Conservation (phyloP, 2,888 invertebrate species). For the Pantelozetes paolii region DNA sequence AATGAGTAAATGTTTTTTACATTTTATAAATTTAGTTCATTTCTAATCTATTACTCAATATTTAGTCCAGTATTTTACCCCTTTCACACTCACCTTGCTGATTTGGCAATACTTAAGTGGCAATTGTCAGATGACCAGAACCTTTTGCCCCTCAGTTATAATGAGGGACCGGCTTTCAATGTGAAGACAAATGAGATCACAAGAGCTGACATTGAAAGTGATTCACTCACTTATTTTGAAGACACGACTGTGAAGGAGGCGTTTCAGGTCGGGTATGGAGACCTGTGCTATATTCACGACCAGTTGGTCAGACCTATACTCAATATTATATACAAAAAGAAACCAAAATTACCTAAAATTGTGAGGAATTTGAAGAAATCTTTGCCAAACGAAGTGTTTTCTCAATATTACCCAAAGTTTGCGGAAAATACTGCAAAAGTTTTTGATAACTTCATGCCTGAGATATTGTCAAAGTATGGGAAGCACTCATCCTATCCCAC, state of each 20-base stretch:
- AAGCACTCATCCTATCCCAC: background rate
- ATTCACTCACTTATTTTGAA: slow-evolving; percentile 4
- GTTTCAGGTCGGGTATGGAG: slow-evolving; percentile 9
- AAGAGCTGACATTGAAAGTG: background rate
- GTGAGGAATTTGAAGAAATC: background rate
- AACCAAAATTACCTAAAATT: background rate
- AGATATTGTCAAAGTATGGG: background rate
- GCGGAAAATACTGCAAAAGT: background rate
- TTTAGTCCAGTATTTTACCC: slow-evolving; percentile 9
- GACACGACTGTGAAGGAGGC: background rate
- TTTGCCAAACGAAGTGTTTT: background rate
- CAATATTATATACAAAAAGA: background rate
- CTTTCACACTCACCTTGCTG: slow-evolving; percentile 7
- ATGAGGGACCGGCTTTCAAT: background rate
- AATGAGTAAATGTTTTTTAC: background rate
- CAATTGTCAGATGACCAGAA: slow-evolving; percentile 10
- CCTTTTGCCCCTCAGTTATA: background rate
- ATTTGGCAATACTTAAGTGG: slow-evolving; percentile 9
- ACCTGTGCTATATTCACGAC: slow-evolving; percentile 26
- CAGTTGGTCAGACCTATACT: slow-evolving; percentile 3
- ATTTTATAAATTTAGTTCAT: background rate
- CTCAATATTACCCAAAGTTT: background rate
- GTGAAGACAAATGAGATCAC: background rate
- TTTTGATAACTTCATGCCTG: slow-evolving; percentile 13
- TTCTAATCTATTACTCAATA: too few relatives aligned